phyloP scores from a whole-genome alignment of 2,113 vertebrate genomes.

The Zosterops lateralis region DNA sequence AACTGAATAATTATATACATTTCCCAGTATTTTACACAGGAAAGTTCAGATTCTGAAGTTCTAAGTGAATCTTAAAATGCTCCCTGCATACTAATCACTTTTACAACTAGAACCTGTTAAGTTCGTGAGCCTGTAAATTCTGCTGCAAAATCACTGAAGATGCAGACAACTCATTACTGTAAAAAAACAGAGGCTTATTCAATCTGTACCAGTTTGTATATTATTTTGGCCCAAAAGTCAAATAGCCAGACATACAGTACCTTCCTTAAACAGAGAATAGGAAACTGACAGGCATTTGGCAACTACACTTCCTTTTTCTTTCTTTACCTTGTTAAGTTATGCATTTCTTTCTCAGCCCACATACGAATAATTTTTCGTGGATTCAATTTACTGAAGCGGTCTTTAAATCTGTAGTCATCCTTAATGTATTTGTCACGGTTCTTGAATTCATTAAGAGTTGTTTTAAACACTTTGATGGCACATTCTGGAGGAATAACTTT shows the following conservation, averaged over 20 bases:
- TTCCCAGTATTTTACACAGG: not conserved
- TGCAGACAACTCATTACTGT: not conserved
- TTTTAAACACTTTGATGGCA: conserved; percentile 97
- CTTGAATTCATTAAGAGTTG: conserved; percentile 97
- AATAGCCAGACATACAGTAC: accelerated
- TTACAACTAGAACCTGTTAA: not conserved
- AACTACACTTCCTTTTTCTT: not conserved
- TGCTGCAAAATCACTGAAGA: not conserved
- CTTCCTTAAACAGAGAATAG: not conserved
- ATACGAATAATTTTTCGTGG: conserved; percentile 94
- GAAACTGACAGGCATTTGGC: not conserved
- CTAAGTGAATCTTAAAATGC: not conserved
- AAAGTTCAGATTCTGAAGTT: not conserved
- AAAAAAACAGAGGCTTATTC: not conserved
- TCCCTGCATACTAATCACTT: not conserved
- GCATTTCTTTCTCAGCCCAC: conserved; percentile 99
- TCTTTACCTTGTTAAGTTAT: conserved; percentile 89
- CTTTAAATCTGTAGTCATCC: conserved; percentile 96
- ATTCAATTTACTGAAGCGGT: conserved; percentile 96
- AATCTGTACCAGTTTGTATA: not conserved
- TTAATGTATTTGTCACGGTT: conserved; percentile 98
- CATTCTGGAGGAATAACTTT: conserved; percentile 86
- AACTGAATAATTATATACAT: not conserved
- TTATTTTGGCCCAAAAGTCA: not conserved
- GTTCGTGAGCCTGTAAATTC: not conserved